Evolutionary conservation across 2,797 vertebrate genomes (phyloP).

Genomic region (Manis crassicaudata): DNA sequence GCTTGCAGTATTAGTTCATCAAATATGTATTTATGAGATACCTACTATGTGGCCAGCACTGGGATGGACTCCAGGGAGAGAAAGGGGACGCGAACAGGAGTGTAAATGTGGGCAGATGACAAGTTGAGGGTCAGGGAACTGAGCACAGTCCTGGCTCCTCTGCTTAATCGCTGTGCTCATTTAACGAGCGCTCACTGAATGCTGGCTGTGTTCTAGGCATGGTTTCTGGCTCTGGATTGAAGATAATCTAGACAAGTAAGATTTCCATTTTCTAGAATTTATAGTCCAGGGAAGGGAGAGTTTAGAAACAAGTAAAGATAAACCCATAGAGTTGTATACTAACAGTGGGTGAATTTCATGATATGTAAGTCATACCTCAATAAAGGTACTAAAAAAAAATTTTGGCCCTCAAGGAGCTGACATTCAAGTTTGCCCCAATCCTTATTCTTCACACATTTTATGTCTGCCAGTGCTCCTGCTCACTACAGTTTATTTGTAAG

Average conservation of each 20-base stretch:
- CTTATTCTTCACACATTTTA: neutral
- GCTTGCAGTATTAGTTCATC: slow-evolving; percentile 38
- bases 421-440: neutral
- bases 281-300: neutral
- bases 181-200: neutral
- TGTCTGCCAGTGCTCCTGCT: neutral
- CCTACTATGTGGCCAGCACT: neutral
- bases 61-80: neutral
- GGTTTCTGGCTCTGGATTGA: neutral
- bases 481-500: neutral
- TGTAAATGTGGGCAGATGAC: neutral
- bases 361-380: neutral
- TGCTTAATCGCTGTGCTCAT: neutral
- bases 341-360: neutral
- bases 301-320: neutral
- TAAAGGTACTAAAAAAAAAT: neutral
- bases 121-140: neutral
- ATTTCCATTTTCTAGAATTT: neutral
- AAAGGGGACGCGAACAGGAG: neutral
- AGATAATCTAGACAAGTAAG: neutral
- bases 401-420: neutral
- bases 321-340: neutral
- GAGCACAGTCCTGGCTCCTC: neutral
- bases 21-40: neutral
- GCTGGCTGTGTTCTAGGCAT: neutral